Evolutionary conservation across 2,888 invertebrate species (phyloP).

Genomic region (Diaphora mendica): DNA sequence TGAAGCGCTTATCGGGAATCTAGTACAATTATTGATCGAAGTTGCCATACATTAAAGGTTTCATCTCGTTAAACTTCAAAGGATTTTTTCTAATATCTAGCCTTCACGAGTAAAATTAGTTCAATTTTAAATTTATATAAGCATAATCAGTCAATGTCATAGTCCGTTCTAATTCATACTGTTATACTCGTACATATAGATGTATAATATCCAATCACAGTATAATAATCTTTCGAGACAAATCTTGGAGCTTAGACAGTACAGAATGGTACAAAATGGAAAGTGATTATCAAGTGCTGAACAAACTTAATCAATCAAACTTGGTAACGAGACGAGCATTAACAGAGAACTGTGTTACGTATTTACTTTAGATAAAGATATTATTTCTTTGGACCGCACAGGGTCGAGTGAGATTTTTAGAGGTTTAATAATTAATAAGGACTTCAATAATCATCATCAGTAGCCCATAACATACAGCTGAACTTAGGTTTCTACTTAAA

Average conservation of each 20-base stretch:
- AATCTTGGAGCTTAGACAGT: constrained; percentile 20
- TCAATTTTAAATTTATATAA: too few species aligned
- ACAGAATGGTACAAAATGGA: constrained; percentile 35
- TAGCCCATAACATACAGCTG: background rate
- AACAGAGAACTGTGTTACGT: constrained; percentile 53
- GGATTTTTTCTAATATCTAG: too few species aligned
- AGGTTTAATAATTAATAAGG: background rate
- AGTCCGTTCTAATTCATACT: too few species aligned
- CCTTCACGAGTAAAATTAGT: too few species aligned
- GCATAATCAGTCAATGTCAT: too few species aligned
- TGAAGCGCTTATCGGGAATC: too few species aligned
- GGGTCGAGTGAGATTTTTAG: constrained; percentile 16
- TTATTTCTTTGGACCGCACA: constrained; percentile 50
- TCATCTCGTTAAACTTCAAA: too few species aligned
- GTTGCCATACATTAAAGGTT: too few species aligned
- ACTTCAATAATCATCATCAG: too few species aligned
- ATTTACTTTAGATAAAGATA: constrained; percentile 60
- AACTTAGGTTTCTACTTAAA: too few species aligned
- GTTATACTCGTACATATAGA: too few species aligned
- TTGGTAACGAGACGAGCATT: constrained; percentile 51
- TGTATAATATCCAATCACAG: constrained; percentile 6
- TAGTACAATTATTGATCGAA: too few species aligned
- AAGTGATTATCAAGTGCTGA: constrained; percentile 54
- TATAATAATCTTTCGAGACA: constrained; percentile 15
- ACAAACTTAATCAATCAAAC: constrained; percentile 74